Base-by-base conservation (phyloP, 2,888 invertebrate genomes). In the Drosophila kanekoi region DNA sequence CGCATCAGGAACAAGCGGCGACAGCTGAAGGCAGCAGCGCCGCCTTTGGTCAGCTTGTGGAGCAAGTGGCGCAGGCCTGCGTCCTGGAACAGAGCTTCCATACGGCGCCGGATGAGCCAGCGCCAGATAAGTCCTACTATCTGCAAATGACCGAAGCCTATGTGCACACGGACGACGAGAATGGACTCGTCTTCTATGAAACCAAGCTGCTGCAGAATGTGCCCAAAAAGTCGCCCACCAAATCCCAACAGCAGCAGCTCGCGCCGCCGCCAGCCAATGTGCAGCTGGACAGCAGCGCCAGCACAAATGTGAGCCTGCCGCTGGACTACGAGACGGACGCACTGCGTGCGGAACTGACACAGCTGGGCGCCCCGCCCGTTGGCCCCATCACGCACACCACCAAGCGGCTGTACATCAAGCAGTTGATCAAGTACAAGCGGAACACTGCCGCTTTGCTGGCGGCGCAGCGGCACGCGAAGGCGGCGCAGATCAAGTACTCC, bases 381-480 rank as follows among this genome's bases (percentile, higher is more conserved):
- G 98, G 98, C 0, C 98, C 98, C 3, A 96, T 98, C 77, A 96
- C 96, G 1, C 93, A 94, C 13, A 94, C 94, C 2, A 98, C 98
- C 0, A 95, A 96, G 78, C 94, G 94, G 1, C 91, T 97, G 9
- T 98, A 98, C 89, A 92, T 97, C 51, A 95, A 94, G 89, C 95
- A 96, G 80, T 92, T 97, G 33, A 94, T 94, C 41, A 94, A 94
- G 54, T 91, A 96, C 65, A 94, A 93, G 82, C 70, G 92, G 0
- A 90, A 91, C 53, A 86, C 89, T 4, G 80, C 68, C n/a, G 80
- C 77, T 0, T 63, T 88, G 28, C 44, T 62, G 53, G 75, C 81
- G 3, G 67, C 82, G 3, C 72, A 77, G 41, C 54, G 74, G 54
- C 88, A 77, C 32, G 88, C 85, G 3, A 70, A 67, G 68, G 80